Evolutionary conservation across 1,140 invertebrate genomes (phyloP).

Genomic region (Pseudomyrmex cubaensis): DNA sequence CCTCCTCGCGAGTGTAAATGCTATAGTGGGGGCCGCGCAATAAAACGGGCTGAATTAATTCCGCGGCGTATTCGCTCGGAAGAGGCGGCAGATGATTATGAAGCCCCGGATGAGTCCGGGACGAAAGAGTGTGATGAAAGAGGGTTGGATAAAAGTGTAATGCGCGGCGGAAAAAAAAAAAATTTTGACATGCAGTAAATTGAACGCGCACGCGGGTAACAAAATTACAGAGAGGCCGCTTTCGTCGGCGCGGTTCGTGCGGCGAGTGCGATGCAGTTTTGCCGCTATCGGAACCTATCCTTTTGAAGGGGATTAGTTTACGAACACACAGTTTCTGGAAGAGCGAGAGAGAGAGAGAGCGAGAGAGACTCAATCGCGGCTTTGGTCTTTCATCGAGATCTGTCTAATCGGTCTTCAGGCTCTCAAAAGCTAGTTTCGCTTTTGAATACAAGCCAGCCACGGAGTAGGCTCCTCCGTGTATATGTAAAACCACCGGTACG

Average conservation of each 20-base stretch:
- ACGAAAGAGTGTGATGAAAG: neutral
- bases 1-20: slow-evolving; percentile 59
- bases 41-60: slow-evolving; percentile 72
- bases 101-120: neutral
- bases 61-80: slow-evolving; percentile 51
- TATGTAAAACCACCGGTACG: neutral
- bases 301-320: slow-evolving; percentile 67
- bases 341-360: no score
- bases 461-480: slow-evolving; percentile 51
- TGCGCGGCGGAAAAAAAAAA: slow-evolving; percentile 41
- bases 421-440: slow-evolving; percentile 67
- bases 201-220: slow-evolving; percentile 57
- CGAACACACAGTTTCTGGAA: slow-evolving; percentile 25
- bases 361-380: slow-evolving; percentile 56
- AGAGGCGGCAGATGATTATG: slow-evolving; percentile 57
- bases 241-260: slow-evolving; percentile 42
- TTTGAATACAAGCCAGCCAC: slow-evolving; percentile 67
- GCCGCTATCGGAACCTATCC: slow-evolving; percentile 24
- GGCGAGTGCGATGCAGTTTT: slow-evolving; percentile 51
- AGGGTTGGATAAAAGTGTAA: slow-evolving; percentile 30
- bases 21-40: slow-evolving; percentile 50
- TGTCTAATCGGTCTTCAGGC: slow-evolving; percentile 66
- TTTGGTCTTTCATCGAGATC: slow-evolving; percentile 56
- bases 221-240: slow-evolving; percentile 63
- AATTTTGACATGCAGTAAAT: slow-evolving; percentile 58